Percentiles rank a stretch among this genome's conserved stretches.
phyloP scores from a whole-genome alignment of 2,113 vertebrate species.

The Triplophysa rosa region DNA sequence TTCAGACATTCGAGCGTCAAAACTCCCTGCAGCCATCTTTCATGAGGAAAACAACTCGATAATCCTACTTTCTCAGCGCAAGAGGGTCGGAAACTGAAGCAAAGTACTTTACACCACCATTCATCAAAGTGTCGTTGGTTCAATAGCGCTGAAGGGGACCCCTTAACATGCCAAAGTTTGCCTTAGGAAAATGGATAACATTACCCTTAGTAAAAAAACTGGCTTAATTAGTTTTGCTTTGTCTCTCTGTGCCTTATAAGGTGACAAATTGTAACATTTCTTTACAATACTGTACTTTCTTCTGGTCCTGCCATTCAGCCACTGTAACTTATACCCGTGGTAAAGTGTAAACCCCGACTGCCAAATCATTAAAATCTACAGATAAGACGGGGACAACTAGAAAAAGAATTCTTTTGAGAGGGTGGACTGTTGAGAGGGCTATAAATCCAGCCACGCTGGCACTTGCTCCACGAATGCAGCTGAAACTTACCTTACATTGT shows the following conservation, averaged over 20 bases:
- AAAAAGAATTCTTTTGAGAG: conserved; percentile 48
- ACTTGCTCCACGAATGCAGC: conserved; percentile 41
- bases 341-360: conserved; percentile 49
- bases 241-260: conserved; percentile 33
- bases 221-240: conserved; percentile 48
- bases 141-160: conserved; percentile 53
- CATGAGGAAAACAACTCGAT: conserved; percentile 44
- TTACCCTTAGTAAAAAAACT: conserved; percentile 41
- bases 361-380: conserved; percentile 54
- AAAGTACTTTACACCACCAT: conserved; percentile 55
- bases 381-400: conserved; percentile 48
- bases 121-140: conserved; percentile 60
- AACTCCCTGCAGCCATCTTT: conserved; percentile 64
- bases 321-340: conserved; percentile 58
- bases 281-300: conserved; percentile 50
- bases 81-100: conserved; percentile 53
- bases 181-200: conserved; percentile 52
- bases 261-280: conserved; percentile 41
- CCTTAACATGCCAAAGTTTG: conserved; percentile 51
- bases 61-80: conserved; percentile 43
- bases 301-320: conserved; percentile 43
- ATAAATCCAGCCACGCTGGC: conserved; percentile 48
- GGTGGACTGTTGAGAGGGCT: conserved; percentile 38
- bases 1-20: conserved; percentile 50
- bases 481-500: conserved; percentile 41